These are phyloP conservation scores for Apotomis capreana DNA, from an alignment of 2,888 invertebrate genomes.

Conservation along the genomic window DNA sequence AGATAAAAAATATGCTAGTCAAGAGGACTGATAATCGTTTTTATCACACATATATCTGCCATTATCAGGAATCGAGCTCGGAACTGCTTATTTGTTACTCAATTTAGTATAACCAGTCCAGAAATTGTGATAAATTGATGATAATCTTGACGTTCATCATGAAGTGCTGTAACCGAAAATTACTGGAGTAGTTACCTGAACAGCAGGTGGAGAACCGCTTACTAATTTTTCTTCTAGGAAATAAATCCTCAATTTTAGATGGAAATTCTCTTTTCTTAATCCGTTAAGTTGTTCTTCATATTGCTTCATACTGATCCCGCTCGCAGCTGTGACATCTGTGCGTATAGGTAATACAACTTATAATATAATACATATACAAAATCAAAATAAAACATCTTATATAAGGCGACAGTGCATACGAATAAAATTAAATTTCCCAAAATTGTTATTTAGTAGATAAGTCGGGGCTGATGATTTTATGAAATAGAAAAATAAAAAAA, in stretches of 20 bases:
- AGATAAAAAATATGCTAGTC: too few relatives aligned
- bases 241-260: conserved; percentile 94
- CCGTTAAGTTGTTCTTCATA: conserved; percentile 93
- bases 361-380: too few relatives aligned
- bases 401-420: too few relatives aligned
- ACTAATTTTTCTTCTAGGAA: conserved; percentile 94
- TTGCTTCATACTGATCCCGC: conserved; percentile 92
- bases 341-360: neutral
- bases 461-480: neutral
- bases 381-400: too few relatives aligned
- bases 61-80: too few relatives aligned
- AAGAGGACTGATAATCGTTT: too few relatives aligned
- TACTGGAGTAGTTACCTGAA: conserved; percentile 71
- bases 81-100: too few relatives aligned
- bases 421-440: too few relatives aligned
- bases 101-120: too few relatives aligned
- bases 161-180: neutral
- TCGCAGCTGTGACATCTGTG: conserved; percentile 71
- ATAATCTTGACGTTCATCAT: neutral
- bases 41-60: too few relatives aligned
- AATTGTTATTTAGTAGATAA: too few relatives aligned
- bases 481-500: conserved; percentile 37
- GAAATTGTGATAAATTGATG: too few relatives aligned
- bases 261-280: conserved; percentile 95
- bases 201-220: conserved; percentile 84